Evolutionary conservation across 1,140 invertebrate species (phyloP).

Genomic region (Lerema accius): DNA sequence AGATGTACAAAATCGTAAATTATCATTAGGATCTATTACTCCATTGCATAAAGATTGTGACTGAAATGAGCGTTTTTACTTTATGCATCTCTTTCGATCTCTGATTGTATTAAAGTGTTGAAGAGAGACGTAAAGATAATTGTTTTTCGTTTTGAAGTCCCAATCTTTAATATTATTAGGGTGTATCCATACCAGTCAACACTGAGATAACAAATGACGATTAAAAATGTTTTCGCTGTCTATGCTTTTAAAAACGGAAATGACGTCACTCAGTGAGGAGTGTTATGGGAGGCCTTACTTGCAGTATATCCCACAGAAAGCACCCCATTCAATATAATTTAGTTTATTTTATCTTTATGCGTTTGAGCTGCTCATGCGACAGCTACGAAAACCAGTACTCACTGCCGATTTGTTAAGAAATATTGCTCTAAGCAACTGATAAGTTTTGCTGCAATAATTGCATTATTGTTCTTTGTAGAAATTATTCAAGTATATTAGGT

Average conservation of each 20-base stretch:
- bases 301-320: not conserved
- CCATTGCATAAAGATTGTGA: no score
- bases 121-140: no score
- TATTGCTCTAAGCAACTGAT: conserved; percentile 66
- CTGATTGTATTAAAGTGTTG: no score
- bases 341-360: conserved; percentile 52
- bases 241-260: no score
- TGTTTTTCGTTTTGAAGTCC: no score
- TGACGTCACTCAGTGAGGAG: not conserved
- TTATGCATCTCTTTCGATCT: no score
- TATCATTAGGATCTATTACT: no score
- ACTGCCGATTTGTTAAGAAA: conserved; percentile 64
- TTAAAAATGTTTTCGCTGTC: no score
- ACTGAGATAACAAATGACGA: no score
- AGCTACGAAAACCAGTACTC: conserved; percentile 65
- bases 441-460: conserved; percentile 68
- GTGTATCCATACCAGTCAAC: not conserved
- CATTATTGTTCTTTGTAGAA: conserved; percentile 46
- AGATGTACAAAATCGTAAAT: no score
- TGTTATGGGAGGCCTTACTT: not conserved
- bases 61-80: no score
- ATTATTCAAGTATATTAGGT: conserved; percentile 48
- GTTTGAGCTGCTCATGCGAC: conserved; percentile 41
- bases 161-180: not conserved
- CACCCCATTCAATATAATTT: conserved; percentile 15